Percentiles rank a stretch among this genome's conserved stretches.
phyloP scores from a whole-genome alignment of 2,888 invertebrate species.

The Myopa testacea region DNA sequence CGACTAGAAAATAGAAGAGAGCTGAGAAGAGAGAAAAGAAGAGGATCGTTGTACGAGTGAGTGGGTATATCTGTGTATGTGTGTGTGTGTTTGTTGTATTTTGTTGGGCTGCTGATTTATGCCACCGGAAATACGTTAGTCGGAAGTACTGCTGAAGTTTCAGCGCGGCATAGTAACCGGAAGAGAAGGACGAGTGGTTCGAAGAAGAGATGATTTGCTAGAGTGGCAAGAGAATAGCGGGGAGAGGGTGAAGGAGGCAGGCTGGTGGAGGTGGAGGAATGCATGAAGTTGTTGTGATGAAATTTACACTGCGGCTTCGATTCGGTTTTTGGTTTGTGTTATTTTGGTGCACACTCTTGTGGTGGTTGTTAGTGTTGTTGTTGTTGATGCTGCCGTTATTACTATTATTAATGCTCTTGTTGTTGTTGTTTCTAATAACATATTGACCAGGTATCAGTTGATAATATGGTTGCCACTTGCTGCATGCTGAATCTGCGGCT shows the following conservation, averaged over 20 bases:
- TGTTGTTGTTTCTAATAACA: slow-evolving; percentile 22
- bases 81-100: background rate
- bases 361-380: background rate
- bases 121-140: slow-evolving; percentile 25
- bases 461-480: background rate
- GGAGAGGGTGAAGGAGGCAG: background rate
- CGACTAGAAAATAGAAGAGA: background rate
- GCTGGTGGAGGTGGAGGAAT: background rate
- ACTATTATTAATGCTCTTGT: background rate
- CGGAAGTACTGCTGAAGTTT: slow-evolving; percentile 11
- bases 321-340: slow-evolving; percentile 24
- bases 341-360: background rate
- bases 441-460: slow-evolving; percentile 4
- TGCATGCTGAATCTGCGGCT: background rate
- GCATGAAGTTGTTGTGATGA: slow-evolving; percentile 16
- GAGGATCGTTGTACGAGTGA: background rate
- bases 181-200: too few relatives aligned
- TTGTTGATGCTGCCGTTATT: background rate
- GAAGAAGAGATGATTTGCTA: background rate
- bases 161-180: background rate
- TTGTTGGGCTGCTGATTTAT: slow-evolving; percentile 21
- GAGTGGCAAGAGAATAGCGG: background rate
- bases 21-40: too few relatives aligned
- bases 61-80: too few relatives aligned
- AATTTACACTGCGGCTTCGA: slow-evolving; percentile 35